Evolutionary conservation across 2,888 invertebrate genomes (phyloP), one percentile per base, ranked within the genome.

Genomic region (Branchipolynoe longqiensis): DNA sequence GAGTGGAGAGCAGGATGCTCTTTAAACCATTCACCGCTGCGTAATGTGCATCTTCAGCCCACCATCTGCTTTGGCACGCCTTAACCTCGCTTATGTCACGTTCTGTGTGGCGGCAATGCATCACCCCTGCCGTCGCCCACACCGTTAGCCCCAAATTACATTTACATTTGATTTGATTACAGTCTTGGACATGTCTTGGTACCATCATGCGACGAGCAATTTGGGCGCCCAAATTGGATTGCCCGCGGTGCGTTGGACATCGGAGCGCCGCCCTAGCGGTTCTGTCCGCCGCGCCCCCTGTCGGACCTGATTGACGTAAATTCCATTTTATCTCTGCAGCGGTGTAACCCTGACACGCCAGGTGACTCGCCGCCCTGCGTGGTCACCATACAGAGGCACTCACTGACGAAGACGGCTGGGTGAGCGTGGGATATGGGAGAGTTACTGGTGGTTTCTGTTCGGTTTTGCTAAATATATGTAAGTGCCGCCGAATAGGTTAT

Each of bases 141-240:
- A 28, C 41, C 78, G 54, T 41, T 48, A 41, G 48, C 25, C 41
- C 78, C 54, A 78, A 78, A 78, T 78, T 78, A 54, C 78, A 78
- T 78, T 78, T 78, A 78, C 78, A 78, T 78, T 78, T 78, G 41
- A 78, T 78, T 78, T 78, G 78, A 78, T 78, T 78, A 78, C 78
- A 48, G 28, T 6, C 48, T 28, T 41, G 78, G 54, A 41, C 78
- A 78, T 78, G 78, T 78, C 78, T 78, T 48, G 18, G 25, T 25
- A 48, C 78, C 54, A 54, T 54, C 78, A 78, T 78, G 78, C 78
- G 54, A 78, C 48, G n/a, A 78, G 28, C 78, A 78, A 78, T 78
- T 78, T 78, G 78, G 41, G 31, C n/a, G 41, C 48, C 31, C 48
- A 48, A 54, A 78, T 78, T 78, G 78, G 54, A 78, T 78, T 78